Evolutionary conservation across 2,113 vertebrate species (phyloP).

Genomic region (Sinocyclocheilus grahami): DNA sequence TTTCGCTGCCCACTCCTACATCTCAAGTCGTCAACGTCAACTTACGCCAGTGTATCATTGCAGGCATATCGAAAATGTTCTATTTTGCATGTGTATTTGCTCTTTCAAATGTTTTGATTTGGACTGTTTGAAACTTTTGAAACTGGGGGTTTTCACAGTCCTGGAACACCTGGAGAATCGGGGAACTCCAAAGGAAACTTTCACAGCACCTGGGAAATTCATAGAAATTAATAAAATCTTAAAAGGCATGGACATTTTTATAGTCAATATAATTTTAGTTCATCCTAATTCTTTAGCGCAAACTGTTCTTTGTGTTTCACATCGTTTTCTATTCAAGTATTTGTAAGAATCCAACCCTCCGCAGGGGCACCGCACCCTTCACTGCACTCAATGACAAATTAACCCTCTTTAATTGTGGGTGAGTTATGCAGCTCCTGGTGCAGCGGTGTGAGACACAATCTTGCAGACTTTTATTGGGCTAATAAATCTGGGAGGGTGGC

Average conservation of each 20-base stretch:
- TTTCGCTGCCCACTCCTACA: background rate
- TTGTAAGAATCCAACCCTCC: background rate
- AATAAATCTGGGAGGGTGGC: conserved; percentile 56
- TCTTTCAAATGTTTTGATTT: too few relatives aligned
- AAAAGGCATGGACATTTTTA: background rate
- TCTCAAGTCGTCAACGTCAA: background rate
- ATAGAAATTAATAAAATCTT: background rate
- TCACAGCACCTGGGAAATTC: background rate
- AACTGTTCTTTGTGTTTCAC: background rate
- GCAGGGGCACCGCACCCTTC: conserved; percentile 21
- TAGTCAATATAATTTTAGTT: background rate
- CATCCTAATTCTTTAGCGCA: background rate
- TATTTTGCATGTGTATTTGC: too few relatives aligned
- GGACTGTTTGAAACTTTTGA: too few relatives aligned
- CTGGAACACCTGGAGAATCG: background rate
- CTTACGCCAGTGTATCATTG: background rate
- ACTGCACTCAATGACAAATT: conserved; percentile 52
- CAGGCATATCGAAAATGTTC: background rate
- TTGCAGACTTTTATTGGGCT: conserved; percentile 54
- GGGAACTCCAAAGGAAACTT: background rate
- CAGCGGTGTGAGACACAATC: conserved; percentile 46
- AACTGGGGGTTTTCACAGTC: too few relatives aligned
- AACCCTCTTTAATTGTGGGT: conserved; percentile 57
- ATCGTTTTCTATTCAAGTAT: background rate
- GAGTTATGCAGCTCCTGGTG: conserved; percentile 51